Base-by-base conservation (phyloP, 2,888 invertebrate genomes). In the Gymnosoma rotundatum region DNA sequence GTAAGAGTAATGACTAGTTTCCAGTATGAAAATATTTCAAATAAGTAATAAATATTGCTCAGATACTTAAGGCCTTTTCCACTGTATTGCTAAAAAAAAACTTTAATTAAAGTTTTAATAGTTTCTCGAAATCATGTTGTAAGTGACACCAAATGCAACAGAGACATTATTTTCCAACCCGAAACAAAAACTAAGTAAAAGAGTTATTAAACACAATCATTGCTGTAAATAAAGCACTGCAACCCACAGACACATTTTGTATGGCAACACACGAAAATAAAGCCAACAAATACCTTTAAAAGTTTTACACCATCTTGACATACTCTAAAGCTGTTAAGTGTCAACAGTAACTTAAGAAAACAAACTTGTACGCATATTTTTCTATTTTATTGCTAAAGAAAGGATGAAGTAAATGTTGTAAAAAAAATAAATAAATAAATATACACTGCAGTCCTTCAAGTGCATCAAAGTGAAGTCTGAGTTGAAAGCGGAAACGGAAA, bases 401-500 rank as follows among this genome's bases (percentile, higher is more conserved):
- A 63, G 3, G 18, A 5, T 16, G 12, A 54, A 36, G 38, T 58
- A 67, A 52, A 61, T 20, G 20, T 48, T 16, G 36, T 5, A 25
- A 20, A 10, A 18, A 18, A 20, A 5, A n/a, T n/a, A 56, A 20
- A 32, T 32, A 45, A n/a, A 61, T 20, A 63, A 25, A 58, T n/a
- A 12, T 32, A 42, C 0, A 6, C 25, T 61, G 1, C 56, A 79
- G 66, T 72, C 72, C 75, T 73, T 5, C 8, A 1, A 32, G 73
- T 76, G 73, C 45, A 52, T 48, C 60, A 56, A 70, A 79, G 61
- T 73, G 36, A 48, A 50, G 67, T 76, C 80, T 75, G 75, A 45
- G 58, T 69, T 67, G 76, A 54, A 63, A 69, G 52, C 72, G 76
- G 76, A 80, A 78, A 83, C 80, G 83, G 83, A 83, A 80, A 80